phyloP scores from a whole-genome alignment of 1,140 invertebrate species.

The Leptinotarsa defecta region DNA sequence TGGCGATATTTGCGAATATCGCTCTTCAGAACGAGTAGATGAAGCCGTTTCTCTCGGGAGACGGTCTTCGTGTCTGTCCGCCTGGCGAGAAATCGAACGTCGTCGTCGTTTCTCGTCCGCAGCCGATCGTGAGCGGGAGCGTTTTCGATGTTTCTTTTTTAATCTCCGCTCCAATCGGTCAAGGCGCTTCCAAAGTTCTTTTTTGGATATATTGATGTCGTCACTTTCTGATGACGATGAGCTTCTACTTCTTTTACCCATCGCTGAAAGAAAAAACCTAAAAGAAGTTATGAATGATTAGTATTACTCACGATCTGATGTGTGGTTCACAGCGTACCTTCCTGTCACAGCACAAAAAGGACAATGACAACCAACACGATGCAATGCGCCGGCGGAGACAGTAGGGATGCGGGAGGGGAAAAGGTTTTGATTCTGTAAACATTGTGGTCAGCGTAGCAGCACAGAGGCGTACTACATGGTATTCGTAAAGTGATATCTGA shows the following conservation, averaged over 20 bases:
- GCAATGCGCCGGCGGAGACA: background rate
- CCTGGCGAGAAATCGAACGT: background rate
- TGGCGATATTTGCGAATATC: background rate
- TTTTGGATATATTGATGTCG: background rate
- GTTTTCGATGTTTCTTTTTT: background rate
- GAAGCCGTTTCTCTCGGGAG: no score
- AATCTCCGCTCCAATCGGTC: background rate
- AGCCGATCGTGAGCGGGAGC: background rate
- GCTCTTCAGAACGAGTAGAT: background rate
- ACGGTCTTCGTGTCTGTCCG: background rate
- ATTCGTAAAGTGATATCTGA: background rate
- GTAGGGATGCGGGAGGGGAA: background rate
- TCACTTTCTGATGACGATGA: background rate
- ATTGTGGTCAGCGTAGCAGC: background rate
- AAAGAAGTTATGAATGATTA: background rate
- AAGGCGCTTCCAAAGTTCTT: background rate
- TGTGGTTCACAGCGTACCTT: background rate
- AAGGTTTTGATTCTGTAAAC: background rate
- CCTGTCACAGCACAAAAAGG: background rate
- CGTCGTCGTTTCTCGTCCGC: background rate
- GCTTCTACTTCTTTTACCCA: background rate
- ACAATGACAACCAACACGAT: background rate
- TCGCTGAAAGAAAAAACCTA: background rate
- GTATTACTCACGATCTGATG: background rate
- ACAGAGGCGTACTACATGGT: background rate